Conservation (phyloP, 2,888 invertebrate genomes). For the Harpalus rubripes region DNA sequence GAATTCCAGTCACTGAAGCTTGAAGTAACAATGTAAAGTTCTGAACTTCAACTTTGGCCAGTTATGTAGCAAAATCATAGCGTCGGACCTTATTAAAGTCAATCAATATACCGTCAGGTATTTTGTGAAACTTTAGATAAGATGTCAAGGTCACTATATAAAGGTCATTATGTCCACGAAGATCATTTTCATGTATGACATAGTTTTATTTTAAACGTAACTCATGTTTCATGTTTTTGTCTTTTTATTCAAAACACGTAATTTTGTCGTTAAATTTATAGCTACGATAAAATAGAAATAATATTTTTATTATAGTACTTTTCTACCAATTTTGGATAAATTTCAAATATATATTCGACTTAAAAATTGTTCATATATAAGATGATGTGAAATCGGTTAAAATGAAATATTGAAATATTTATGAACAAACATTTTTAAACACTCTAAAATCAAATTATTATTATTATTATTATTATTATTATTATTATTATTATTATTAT, state of each 20-base stretch:
- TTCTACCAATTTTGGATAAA: not conserved
- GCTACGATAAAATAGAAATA: conserved; percentile 19
- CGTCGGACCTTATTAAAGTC: conserved; percentile 54
- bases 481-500: too few relatives aligned
- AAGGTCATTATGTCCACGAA: conserved; percentile 42
- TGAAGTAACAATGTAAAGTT: conserved; percentile 37
- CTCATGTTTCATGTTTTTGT: conserved; percentile 1
- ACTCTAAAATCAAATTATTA: too few relatives aligned
- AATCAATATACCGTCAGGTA: conserved; percentile 52
- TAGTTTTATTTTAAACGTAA: conserved; percentile 27
- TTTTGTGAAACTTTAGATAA: conserved; percentile 51
- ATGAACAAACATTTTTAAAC: too few relatives aligned
- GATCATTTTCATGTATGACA: conserved; percentile 28
- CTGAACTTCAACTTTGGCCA: conserved; percentile 23
- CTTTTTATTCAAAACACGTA: conserved; percentile 24
- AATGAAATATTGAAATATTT: too few relatives aligned
- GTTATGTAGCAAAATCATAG: conserved; percentile 16
- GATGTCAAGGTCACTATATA: conserved; percentile 55
- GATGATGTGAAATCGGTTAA: too few relatives aligned
- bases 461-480: too few relatives aligned
- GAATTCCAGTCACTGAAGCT: conserved; percentile 18
- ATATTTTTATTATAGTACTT: not conserved
- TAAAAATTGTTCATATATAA: too few relatives aligned
- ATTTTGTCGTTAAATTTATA: conserved; percentile 13
- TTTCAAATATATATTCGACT: not conserved